Base-by-base conservation (phyloP, 92 coral and sea anemone species). In the Montipora capitata region DNA sequence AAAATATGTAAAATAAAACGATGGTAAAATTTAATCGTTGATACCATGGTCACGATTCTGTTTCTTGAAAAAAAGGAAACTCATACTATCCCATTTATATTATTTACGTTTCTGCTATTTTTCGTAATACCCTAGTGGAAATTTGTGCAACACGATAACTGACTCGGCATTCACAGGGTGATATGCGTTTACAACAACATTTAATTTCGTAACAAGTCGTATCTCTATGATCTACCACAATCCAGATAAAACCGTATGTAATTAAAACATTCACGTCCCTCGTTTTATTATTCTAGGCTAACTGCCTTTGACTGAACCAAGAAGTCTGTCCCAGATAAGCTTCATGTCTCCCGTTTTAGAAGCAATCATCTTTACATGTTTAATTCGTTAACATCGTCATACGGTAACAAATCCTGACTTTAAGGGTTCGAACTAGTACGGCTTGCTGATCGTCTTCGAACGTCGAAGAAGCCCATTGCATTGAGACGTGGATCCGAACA, bases 401-500 rank as follows among this genome's bases (percentile, higher is more conserved):
- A 12, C 12, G 11, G 18, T 4, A 3, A 59, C 49, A 59, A 1
- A 48, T 2, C 41, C 13, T 61, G 54, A 61, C 61, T 59, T 77
- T 48, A 40, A 8, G 77, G 58, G 45, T 73, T 59, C 73, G 76
- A 73, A 83, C 79, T 72, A 72, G 79, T 70, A 16, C 72, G 78
- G 13, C 79, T 56, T 12, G 39, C 39, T 1, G 87, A 59, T 27
- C 79, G 68, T 68, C 87, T 85, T 15, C 86, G 87, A 10, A 66
- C 20, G 57, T 89, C 81, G 71, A 89, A 91, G 58, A 95, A 93
- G 7, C 98, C 96, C 86, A 90, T 64, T 0, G 93, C 96, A 14
- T 82, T 64, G n/a, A 95, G 82, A 4, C 98, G 85, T 0, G 98
- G 96, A 63, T 95, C 98, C 0, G 96, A 86, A 39, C 85, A 85